A percentile compares a stretch with the other conserved stretches of the same genome.
Evolutionary conservation across 1,140 invertebrate genomes (phyloP).

Genomic region (Triops cancriformis): DNA sequence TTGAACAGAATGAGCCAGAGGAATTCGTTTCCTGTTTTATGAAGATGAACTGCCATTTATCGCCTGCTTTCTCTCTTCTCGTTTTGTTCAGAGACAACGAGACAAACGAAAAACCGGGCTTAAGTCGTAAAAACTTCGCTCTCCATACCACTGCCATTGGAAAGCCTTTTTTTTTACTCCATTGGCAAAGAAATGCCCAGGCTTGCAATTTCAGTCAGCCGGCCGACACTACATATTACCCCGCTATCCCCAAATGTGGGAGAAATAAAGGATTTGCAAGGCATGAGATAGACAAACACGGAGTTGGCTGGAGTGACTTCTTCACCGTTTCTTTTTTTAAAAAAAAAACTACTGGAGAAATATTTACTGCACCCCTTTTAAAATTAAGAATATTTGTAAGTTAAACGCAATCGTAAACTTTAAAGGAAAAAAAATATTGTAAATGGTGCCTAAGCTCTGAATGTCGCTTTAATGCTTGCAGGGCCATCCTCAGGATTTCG

Average conservation of each 20-base stretch:
- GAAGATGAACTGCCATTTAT: conserved; percentile 14
- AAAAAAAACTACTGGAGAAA: too few species aligned
- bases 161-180: neutral
- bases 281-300: too few species aligned
- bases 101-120: neutral
- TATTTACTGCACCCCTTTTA: too few species aligned
- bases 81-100: neutral
- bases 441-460: too few species aligned
- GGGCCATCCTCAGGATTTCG: too few species aligned
- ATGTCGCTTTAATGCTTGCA: too few species aligned
- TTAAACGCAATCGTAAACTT: too few species aligned
- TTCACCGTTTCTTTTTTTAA: too few species aligned
- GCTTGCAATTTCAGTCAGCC: neutral
- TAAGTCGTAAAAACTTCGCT: neutral
- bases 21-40: conserved; percentile 6
- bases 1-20: neutral
- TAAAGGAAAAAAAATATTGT: too few species aligned
- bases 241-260: neutral
- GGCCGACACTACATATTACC: neutral
- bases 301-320: too few species aligned
- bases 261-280: neutral
- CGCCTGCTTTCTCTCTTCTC: neutral
- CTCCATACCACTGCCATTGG: neutral
- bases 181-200: neutral
- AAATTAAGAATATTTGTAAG: too few species aligned